These are phyloP conservation scores for Mamestra configurata DNA, from an alignment of 1,140 invertebrate genomes.

Conservation along the genomic window DNA sequence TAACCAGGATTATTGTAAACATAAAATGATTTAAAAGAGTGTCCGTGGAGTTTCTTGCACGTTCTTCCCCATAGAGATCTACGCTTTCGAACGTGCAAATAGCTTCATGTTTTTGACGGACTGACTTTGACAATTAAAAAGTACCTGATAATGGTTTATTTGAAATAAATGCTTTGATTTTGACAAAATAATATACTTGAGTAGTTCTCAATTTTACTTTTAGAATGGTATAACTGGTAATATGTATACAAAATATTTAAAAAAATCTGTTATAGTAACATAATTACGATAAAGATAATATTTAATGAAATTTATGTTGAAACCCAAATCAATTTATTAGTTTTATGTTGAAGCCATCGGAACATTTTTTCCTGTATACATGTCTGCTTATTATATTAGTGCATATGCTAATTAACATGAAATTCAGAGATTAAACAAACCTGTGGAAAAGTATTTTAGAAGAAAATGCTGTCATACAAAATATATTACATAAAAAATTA, in stretches of 20 bases:
- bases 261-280: slow-evolving; percentile 38
- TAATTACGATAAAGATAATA: slow-evolving; percentile 44
- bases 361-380: slow-evolving; percentile 41
- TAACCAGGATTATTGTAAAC: no score
- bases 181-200: slow-evolving; percentile 40
- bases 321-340: slow-evolving; percentile 45
- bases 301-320: slow-evolving; percentile 36
- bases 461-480: slow-evolving; percentile 48
- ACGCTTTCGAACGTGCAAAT: no score
- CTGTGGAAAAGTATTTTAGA: slow-evolving; percentile 34
- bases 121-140: no score
- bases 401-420: no score
- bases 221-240: slow-evolving; percentile 42
- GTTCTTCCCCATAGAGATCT: no score
- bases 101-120: no score
- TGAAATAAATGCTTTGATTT: no score
- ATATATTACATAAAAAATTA: slow-evolving; percentile 46
- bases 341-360: slow-evolving; percentile 43
- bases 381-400: slow-evolving; percentile 40
- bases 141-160: no score
- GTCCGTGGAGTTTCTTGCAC: no score
- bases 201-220: slow-evolving; percentile 44
- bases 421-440: slow-evolving; percentile 28
- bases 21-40: no score
- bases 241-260: slow-evolving; percentile 41